Base-by-base conservation (phyloP, 2,888 invertebrate genomes). In the Drosophila rellima region DNA sequence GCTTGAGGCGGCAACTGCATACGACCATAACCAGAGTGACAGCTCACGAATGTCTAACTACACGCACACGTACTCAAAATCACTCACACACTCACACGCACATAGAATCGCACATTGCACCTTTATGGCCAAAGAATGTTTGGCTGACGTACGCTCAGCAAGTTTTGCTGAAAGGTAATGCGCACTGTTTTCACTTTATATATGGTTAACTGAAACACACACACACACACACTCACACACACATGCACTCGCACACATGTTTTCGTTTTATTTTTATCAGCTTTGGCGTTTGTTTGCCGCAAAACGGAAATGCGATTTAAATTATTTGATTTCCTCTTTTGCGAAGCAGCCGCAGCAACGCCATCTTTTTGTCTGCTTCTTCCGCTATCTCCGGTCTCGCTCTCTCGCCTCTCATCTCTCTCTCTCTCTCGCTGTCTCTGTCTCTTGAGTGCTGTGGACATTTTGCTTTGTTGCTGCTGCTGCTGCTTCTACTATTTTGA, bases 231-330 rank as follows among this genome's bases (percentile, higher is more conserved):
- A 35, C 20, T 40, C 23, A 8, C 33, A 31, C 23, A 37, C 33
- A 47, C 40, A 26, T 17, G 18, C 18, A 50, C 33, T 40, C 35
- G 20, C 40, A 23, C 40, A 60, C 42, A 56, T 54, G 51, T 47
- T 47, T 52, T 63, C 48, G 40, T 73, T 78, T 77, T 70, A 67
- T 70, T 83, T 81, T 76, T 80, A 70, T 54, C 66, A 70, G 76
- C 76, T 57, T 54, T 69, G 54, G 57, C 66, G 68, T 70, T 70
- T 76, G 75, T 78, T 74, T 77, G 81, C 72, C 69, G 64, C 74
- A 71, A 83, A 86, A 63, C 76, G 84, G 88, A 90, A 89, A 90
- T 85, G 83, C 82, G 85, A 86, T 90, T 89, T 89, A 88, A 86
- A 90, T 89, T 88, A 88, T 86, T 88, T 79, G 82, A 89, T 89